Conservation (phyloP, 2,888 invertebrate species). For the Eretmocerus hayati region DNA sequence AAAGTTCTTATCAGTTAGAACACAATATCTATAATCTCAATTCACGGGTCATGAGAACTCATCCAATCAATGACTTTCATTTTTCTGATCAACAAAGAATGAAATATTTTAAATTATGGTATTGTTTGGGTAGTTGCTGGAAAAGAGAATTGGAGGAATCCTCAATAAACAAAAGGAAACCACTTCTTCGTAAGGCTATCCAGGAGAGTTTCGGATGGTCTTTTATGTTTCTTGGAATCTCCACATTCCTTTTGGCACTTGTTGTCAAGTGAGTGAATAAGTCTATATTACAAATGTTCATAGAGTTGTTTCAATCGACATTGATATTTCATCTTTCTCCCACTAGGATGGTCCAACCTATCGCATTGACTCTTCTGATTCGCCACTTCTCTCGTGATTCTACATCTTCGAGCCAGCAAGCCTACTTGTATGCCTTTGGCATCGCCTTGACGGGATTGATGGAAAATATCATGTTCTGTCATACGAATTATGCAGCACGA, state of each 20-base stretch:
- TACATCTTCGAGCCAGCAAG: conserved; percentile 49
- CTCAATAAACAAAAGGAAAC: conserved; percentile 48
- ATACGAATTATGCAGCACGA: conserved; percentile 51
- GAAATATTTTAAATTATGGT: too few relatives aligned
- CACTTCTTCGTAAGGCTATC: conserved; percentile 56
- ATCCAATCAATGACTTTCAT: too few relatives aligned
- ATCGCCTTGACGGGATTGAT: conserved; percentile 55
- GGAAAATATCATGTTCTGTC: conserved; percentile 61
- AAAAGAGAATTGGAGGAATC: conserved; percentile 51
- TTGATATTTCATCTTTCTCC: not conserved
- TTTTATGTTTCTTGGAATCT: conserved; percentile 55
- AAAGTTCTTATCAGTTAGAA: too few relatives aligned
- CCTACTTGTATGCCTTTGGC: conserved; percentile 60
- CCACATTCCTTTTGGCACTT: conserved; percentile 53
- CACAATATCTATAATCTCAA: too few relatives aligned
- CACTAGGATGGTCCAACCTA: conserved; percentile 59
- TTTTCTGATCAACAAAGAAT: too few relatives aligned
- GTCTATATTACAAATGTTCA: not conserved
- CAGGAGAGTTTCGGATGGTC: conserved; percentile 55
- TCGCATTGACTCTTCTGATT: conserved; percentile 57
- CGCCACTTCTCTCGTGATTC: conserved; percentile 55
- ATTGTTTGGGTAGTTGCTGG: too few relatives aligned
- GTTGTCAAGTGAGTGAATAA: conserved; percentile 49
- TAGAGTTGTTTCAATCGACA: not conserved
- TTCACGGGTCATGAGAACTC: too few relatives aligned